Conservation (phyloP, 2,888 invertebrate genomes). For the Notodonta ziczac region DNA sequence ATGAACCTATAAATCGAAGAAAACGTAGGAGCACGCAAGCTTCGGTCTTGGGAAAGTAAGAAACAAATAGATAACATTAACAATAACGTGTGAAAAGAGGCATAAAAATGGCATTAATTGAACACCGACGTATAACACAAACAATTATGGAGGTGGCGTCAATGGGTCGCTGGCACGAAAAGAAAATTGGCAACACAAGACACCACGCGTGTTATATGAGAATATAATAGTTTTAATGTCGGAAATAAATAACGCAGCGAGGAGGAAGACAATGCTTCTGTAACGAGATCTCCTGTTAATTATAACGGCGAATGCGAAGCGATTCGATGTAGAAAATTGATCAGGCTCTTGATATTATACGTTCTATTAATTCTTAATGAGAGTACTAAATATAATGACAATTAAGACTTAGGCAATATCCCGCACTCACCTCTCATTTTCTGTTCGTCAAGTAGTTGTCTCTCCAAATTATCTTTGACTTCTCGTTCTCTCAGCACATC, state of each 20-base stretch:
- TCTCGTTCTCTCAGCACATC: conserved; percentile 96
- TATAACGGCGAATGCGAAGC: conserved; percentile 68
- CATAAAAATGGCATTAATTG: conserved; percentile 72
- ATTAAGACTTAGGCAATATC: no score
- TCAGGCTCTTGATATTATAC: conserved; percentile 70
- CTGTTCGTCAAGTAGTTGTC: conserved; percentile 96
- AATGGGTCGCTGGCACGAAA: conserved; percentile 71
- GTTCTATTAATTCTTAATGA: conserved; percentile 64
- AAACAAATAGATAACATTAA: conserved; percentile 59
- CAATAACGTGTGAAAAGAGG: conserved; percentile 67
- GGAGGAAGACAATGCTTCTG: conserved; percentile 77
- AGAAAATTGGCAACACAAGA: conserved; percentile 67
- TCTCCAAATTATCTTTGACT: conserved; percentile 96
- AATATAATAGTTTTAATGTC: conserved; percentile 79
- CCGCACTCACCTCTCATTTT: conserved; percentile 96
- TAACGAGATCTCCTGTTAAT: conserved; percentile 80
- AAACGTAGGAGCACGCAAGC: conserved; percentile 62
- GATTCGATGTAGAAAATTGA: conserved; percentile 70
- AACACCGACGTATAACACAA: conserved; percentile 58
- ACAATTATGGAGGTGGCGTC: conserved; percentile 67
- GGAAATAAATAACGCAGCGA: conserved; percentile 76
- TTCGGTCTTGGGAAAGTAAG: conserved; percentile 60
- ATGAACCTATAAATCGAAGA: conserved; percentile 68
- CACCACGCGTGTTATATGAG: conserved; percentile 62
- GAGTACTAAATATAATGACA: neutral